Evolutionary conservation across 2,888 invertebrate genomes (phyloP).

Genomic region (Octodonta nipae): DNA sequence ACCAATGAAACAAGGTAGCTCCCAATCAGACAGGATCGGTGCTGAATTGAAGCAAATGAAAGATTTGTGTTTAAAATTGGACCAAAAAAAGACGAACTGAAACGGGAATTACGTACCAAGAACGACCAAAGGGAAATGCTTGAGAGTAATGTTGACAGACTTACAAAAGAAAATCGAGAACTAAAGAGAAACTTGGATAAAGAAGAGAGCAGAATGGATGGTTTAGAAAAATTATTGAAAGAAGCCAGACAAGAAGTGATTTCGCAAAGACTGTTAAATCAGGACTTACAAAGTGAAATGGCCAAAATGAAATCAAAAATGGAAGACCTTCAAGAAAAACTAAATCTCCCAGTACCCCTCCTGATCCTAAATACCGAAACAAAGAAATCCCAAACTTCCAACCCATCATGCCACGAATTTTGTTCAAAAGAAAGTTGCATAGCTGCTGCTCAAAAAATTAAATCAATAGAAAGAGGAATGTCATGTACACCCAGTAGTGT

Average conservation of each 20-base stretch:
- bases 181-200: slow-evolving; percentile 34
- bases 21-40: slow-evolving; percentile 45
- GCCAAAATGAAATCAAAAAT: slow-evolving; percentile 43
- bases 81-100: slow-evolving; percentile 53
- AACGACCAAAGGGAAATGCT: slow-evolving; percentile 36
- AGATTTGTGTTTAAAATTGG: slow-evolving; percentile 48
- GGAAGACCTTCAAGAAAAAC: slow-evolving; percentile 37
- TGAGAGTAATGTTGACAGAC: slow-evolving; percentile 37
- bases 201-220: slow-evolving; percentile 38
- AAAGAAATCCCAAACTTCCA: too few species aligned
- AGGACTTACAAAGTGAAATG: slow-evolving; percentile 52
- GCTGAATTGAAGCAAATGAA: slow-evolving; percentile 46
- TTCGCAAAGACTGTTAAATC: slow-evolving; percentile 46
- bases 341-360: too few species aligned
- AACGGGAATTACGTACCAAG: slow-evolving; percentile 39
- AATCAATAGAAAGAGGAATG: too few species aligned
- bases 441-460: too few species aligned
- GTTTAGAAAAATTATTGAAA: slow-evolving; percentile 43
- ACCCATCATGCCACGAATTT: too few species aligned
- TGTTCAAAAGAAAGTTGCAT: too few species aligned
- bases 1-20: slow-evolving; percentile 48
- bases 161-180: slow-evolving; percentile 36
- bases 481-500: too few species aligned
- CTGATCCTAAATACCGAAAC: too few species aligned
- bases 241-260: slow-evolving; percentile 48